These are phyloP conservation scores for Drosophila erecta DNA, from an alignment of 1,140 invertebrate genomes.

Conservation along the genomic window DNA sequence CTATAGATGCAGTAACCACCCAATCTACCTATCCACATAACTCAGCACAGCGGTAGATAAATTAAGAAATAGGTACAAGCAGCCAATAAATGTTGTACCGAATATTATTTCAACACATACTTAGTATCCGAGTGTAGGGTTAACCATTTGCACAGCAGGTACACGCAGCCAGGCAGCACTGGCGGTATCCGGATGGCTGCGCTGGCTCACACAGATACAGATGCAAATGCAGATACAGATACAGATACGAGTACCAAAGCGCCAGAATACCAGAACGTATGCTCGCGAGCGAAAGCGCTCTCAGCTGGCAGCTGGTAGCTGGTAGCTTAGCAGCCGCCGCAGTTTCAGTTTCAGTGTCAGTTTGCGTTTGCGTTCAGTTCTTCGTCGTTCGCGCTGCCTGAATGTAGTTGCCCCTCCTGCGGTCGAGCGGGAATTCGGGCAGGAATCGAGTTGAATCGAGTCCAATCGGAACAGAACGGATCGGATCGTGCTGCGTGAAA, in stretches of 20 bases:
- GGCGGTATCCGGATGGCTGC: conserved; percentile 13
- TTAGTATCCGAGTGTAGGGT: no score
- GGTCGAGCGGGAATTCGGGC: conserved; percentile 17
- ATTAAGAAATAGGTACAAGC: no score
- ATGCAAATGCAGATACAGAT: not conserved
- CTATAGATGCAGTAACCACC: no score
- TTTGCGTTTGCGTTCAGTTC: conserved; percentile 57
- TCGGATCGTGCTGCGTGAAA: conserved; percentile 48
- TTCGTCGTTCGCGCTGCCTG: conserved; percentile 59
- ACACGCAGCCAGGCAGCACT: not conserved
- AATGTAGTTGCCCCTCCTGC: conserved; percentile 37
- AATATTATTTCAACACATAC: no score
- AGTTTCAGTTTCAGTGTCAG: conserved; percentile 12
- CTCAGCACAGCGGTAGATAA: no score
- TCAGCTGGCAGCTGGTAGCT: conserved; percentile 27
- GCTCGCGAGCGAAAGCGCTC: conserved; percentile 8
- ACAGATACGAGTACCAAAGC: not conserved
- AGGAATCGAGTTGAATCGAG: conserved; percentile 21
- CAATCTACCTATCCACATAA: no score
- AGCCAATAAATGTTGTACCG: no score
- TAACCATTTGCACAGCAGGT: not conserved
- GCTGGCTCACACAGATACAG: conserved; percentile 27
- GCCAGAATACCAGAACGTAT: not conserved
- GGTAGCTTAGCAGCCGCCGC: conserved; percentile 46
- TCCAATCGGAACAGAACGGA: conserved; percentile 1